Evolutionary conservation across 1,140 invertebrate species (phyloP).

Genomic region (Zaprionus ornatus): DNA sequence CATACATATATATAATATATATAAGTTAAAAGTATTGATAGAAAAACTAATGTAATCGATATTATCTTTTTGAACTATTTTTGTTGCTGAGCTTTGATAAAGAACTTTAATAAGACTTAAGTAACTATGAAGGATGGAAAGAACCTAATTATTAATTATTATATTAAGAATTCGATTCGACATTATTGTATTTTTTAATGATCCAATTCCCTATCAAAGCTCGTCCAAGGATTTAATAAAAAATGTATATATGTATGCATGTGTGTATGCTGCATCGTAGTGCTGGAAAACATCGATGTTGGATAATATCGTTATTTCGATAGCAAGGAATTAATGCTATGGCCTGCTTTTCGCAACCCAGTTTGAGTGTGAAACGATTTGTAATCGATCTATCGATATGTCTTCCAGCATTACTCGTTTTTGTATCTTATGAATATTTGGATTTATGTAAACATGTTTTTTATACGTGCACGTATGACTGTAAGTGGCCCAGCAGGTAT

Average conservation of each 20-base stretch:
- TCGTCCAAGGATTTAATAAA: slow-evolving; percentile 15
- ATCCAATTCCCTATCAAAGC: slow-evolving; percentile 31
- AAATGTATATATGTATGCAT: slow-evolving; percentile 11
- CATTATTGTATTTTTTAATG: background rate
- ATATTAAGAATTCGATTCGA: background rate
- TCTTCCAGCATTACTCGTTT: background rate
- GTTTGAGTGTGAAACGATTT: background rate
- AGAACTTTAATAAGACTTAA: background rate
- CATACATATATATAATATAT: slow-evolving; percentile 42
- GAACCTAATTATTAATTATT: background rate
- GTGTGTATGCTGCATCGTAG: background rate
- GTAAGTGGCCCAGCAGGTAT: background rate
- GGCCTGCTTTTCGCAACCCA: background rate
- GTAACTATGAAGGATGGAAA: background rate
- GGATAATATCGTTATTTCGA: background rate
- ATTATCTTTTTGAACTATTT: background rate
- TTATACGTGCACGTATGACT: background rate
- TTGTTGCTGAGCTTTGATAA: slow-evolving; percentile 9
- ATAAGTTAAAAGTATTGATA: slow-evolving; percentile 56
- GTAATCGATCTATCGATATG: background rate
- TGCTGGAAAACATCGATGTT: background rate
- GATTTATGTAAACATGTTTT: background rate
- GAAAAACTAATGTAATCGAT: slow-evolving; percentile 47
- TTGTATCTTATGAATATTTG: background rate
- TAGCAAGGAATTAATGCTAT: background rate